Evolutionary conservation across 2,113 vertebrate species (phyloP).

Genomic region (Corythaixoides concolor): DNA sequence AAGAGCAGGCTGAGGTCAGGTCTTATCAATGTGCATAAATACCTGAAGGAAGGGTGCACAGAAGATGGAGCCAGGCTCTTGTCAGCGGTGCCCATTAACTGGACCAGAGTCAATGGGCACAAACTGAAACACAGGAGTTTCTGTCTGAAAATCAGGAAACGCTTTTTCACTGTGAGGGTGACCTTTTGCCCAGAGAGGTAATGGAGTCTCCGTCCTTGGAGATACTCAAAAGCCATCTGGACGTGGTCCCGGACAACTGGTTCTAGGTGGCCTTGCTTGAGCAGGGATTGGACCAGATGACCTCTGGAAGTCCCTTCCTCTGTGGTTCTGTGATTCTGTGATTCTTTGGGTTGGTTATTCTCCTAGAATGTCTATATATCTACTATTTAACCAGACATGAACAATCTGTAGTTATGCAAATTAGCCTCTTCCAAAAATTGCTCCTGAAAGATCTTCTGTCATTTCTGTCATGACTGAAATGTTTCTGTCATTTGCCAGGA

Average conservation of each 20-base stretch:
- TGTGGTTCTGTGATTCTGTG: background rate
- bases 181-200: background rate
- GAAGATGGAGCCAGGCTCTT: background rate
- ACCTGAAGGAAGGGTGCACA: background rate
- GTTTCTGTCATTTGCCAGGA: background rate
- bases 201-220: background rate
- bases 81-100: background rate
- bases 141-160: background rate
- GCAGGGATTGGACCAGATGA: background rate
- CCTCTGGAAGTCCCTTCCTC: background rate
- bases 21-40: background rate
- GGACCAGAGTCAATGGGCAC: background rate
- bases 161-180: background rate
- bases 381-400: background rate
- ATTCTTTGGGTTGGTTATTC: background rate
- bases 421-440: background rate
- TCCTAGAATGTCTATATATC: background rate
- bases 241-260: background rate
- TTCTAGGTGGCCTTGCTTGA: background rate
- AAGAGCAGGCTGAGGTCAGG: background rate
- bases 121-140: background rate
- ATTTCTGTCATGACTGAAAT: background rate
- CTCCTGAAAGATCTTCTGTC: accelerated
- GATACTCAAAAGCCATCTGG: background rate
- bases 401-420: background rate